Percentiles rank a stretch among this genome's conserved stretches.
phyloP scores from a whole-genome alignment of 92 coral and sea anemone species.

The Metridium senile region DNA sequence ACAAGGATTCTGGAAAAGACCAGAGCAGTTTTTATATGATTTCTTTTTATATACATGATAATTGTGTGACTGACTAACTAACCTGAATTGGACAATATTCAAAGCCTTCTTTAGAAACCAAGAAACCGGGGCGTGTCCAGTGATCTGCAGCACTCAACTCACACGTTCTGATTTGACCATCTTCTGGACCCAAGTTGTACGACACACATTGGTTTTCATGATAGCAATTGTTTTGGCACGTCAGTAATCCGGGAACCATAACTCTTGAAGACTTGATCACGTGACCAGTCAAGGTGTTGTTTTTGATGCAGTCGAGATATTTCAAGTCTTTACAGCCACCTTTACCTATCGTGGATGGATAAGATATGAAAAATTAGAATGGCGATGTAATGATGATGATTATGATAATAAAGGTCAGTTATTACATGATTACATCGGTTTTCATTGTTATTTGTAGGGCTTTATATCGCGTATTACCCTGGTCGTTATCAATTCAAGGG shows the following conservation, averaged over 20 bases:
- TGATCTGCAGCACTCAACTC: constrained; percentile 23
- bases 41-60: too few relatives aligned
- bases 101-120: constrained; percentile 14
- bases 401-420: too few relatives aligned
- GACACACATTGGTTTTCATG: constrained; percentile 15
- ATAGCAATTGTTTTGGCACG: constrained; percentile 17
- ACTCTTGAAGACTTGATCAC: constrained; percentile 23
- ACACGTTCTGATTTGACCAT: constrained; percentile 25
- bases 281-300: constrained; percentile 23
- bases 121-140: not conserved
- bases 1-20: too few relatives aligned
- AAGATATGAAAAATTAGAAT: too few relatives aligned
- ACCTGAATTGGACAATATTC: constrained; percentile 23
- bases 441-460: too few relatives aligned
- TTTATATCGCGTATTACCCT: too few relatives aligned
- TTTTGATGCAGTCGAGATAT: constrained; percentile 11
- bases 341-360: constrained; percentile 4
- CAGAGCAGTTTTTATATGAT: too few relatives aligned
- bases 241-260: not conserved
- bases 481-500: too few relatives aligned
- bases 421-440: too few relatives aligned
- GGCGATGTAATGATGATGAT: too few relatives aligned
- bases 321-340: constrained; percentile 7
- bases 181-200: constrained; percentile 34
- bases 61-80: too few relatives aligned